Evolutionary conservation across 2,888 invertebrate genomes (phyloP).

Genomic region (Acronicta leporina): DNA sequence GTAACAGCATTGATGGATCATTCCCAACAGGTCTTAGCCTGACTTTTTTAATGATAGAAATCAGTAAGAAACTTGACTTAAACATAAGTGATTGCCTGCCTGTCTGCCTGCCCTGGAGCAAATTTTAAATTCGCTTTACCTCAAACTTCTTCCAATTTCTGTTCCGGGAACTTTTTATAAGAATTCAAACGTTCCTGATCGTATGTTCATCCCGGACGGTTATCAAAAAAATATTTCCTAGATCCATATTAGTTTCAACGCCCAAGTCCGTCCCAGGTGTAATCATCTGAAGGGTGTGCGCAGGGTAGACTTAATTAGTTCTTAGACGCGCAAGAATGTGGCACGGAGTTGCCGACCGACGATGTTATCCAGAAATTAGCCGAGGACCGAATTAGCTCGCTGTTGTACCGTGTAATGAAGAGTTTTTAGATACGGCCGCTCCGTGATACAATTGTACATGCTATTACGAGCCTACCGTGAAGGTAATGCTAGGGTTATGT

Average conservation of each 20-base stretch:
- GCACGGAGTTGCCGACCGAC: constrained; percentile 46
- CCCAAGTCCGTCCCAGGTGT: constrained; percentile 46
- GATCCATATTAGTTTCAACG: not conserved
- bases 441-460: constrained; percentile 41
- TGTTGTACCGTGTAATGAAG: constrained; percentile 48
- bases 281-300: constrained; percentile 55
- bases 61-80: too few relatives aligned
- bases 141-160: too few relatives aligned
- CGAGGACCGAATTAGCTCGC: constrained; percentile 66
- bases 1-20: too few relatives aligned
- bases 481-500: constrained; percentile 32
- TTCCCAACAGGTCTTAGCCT: too few relatives aligned
- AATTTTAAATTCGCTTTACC: too few relatives aligned
- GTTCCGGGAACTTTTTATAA: too few relatives aligned
- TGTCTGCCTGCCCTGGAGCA: too few relatives aligned
- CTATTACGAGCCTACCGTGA: constrained; percentile 26
- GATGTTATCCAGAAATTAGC: constrained; percentile 70
- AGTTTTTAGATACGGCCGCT: constrained; percentile 50
- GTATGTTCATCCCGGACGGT: too few relatives aligned
- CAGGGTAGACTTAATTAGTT: constrained; percentile 79
- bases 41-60: too few relatives aligned
- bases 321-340: constrained; percentile 82
- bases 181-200: too few relatives aligned
- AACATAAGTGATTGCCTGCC: too few relatives aligned
- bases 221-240: constrained; percentile 4